Conservation (phyloP, 2,888 invertebrate species). For the Aphrophora alni region DNA sequence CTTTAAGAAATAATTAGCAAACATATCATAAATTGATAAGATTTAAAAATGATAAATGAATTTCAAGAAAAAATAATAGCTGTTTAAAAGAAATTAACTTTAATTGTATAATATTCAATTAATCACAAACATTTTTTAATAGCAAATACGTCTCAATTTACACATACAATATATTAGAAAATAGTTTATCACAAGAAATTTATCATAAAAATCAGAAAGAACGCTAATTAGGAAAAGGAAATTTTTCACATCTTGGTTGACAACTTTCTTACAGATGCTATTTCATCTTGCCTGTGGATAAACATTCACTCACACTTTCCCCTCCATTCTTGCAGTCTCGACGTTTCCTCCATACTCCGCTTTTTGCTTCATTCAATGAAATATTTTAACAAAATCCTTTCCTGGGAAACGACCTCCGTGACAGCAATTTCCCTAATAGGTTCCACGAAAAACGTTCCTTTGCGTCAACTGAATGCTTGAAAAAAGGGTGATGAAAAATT, state of each 20-base stretch:
- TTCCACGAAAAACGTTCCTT: background rate
- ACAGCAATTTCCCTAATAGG: slow-evolving; percentile 9
- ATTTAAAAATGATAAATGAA: no score
- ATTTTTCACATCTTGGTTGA: background rate
- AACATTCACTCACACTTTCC: background rate
- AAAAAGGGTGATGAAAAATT: background rate
- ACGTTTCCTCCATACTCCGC: background rate
- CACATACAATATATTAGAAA: no score
- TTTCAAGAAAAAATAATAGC: no score
- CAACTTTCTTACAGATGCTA: background rate
- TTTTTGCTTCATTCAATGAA: background rate
- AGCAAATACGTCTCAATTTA: no score
- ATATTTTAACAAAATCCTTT: slow-evolving; percentile 9
- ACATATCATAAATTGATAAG: no score
- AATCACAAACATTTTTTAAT: no score
- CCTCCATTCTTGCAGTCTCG: background rate
- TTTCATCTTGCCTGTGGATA: background rate
- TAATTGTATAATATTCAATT: no score
- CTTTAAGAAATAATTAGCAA: no score
- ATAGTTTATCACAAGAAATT: no score
- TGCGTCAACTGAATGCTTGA: slow-evolving; percentile 3
- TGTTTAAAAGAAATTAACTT: no score
- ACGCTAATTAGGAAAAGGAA: no score
- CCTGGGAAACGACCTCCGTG: background rate
- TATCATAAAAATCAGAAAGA: no score